Base-by-base conservation (phyloP, 1,140 invertebrate genomes). In the Bombus balteatus region DNA sequence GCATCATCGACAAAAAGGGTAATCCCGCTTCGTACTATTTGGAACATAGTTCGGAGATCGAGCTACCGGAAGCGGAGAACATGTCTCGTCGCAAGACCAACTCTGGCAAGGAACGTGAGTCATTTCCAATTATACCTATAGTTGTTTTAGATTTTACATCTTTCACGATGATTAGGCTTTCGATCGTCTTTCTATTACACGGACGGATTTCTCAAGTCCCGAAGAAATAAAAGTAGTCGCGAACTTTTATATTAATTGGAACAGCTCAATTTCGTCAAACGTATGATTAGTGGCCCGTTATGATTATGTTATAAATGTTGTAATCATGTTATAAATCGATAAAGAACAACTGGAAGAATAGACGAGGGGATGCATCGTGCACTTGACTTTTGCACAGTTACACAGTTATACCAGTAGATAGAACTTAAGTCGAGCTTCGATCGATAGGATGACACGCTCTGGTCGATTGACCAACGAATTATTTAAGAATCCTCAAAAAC, bases 21-120 rank as follows among this genome's bases (percentile, higher is more conserved):
- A 96, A 96, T 92, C 96, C 97, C 12, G 96, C 97, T 0, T 96
- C 96, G 71, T 97, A 97, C 92, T 98, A 98, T 94, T 95, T 97
- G 89, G 94, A 96, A 71, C 93, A 96, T 90, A 93, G 96, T 81
- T 94, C 96, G 79, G 96, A 96, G 88, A 95, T 97, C 79, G 96
- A 96, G 93, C 95, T 97, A 81, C 96, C 97, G n/a, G 96, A 95
- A 87, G 86, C 93, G 0, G 94, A 95, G 80, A 96, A 93, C 88
- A 94, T 94, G 86, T 88, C 95, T 1, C 90, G 92, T 28, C 95
- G 85, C 93, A 96, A 93, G 85, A 80, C 86, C 75, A 82, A 84
- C 86, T 90, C 85, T 43, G 74, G 79, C 5, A 95, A 93, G 90
- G 95, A 96, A 47, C 90, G 95, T 96, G 86, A 96, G 94, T 89